phyloP scores from a whole-genome alignment of 2,797 vertebrate species.

The Pipistrellus pipistrellus region DNA sequence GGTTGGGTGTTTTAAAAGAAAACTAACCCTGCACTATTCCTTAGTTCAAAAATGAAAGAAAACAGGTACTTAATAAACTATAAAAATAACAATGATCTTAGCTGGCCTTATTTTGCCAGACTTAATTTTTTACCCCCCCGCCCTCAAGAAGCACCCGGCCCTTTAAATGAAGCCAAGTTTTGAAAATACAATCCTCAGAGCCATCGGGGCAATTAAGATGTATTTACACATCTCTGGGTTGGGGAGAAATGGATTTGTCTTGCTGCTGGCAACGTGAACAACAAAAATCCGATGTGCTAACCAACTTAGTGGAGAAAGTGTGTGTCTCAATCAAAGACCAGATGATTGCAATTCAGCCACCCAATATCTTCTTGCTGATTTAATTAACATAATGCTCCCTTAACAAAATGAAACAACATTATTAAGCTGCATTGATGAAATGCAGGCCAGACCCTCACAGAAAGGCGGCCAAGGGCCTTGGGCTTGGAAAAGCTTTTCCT shows the following conservation, averaged over 20 bases:
- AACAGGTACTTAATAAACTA: not conserved
- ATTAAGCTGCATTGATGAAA: constrained; percentile 39
- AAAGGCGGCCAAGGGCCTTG: not conserved
- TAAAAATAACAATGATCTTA: not conserved
- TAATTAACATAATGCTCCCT: constrained; percentile 69
- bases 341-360: constrained; percentile 70
- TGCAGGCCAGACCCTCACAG: not conserved
- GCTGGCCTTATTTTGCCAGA: not conserved
- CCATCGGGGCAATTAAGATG: constrained; percentile 82
- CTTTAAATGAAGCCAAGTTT: constrained; percentile 61
- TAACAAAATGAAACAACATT: constrained; percentile 59
- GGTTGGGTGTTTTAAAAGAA: not conserved
- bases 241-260: constrained; percentile 72
- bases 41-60: constrained; percentile 5
- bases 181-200: constrained; percentile 62
- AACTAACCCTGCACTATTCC: not conserved
- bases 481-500: not conserved
- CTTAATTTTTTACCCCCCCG: not conserved
- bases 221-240: constrained; percentile 61
- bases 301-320: constrained; percentile 52
- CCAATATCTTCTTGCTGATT: constrained; percentile 71
- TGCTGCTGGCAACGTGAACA: constrained; percentile 75
- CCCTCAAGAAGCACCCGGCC: not conserved
- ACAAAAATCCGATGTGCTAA: constrained; percentile 72
- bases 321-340: constrained; percentile 80